Evolutionary conservation across 1,140 invertebrate genomes (phyloP), one percentile per base, ranked within the genome.

Genomic region (Ruditapes philippinarum): DNA sequence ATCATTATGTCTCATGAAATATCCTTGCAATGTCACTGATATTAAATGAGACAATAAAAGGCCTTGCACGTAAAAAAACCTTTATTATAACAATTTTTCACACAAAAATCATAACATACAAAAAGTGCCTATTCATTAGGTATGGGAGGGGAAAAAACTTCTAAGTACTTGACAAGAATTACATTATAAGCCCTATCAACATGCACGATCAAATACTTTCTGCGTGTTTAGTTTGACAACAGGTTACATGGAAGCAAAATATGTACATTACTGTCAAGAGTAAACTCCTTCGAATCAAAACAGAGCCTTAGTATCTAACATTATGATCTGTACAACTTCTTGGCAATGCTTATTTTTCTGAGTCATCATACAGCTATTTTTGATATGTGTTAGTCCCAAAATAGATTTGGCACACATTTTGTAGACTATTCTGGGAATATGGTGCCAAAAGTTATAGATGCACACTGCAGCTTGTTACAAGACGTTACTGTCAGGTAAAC

Each of bases 361-460:
- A 78, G 42, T 78, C 74, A 78, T 78, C 12, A n/a, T 54, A 19
- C 19, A 78, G 74, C 33, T 78, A 78, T 78, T 78, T 78, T 78
- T 28, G 74, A 49, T 78, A 78, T 78, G 74, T 78, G 45, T 28
- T 78, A 36, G 74, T 51, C 74, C 45, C 5, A 33, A 78, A 78
- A 78, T 78, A 78, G 45, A 78, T 49, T 78, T 78, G 74, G 74
- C 74, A 78, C 45, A 78, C 14, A 78, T 78, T n/a, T 78, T 22
- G 9, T 40, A 57, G 28, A 33, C 74, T 78, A 78, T 78, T 78
- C 74, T 54, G 33, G 45, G 74, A 78, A 28, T 2, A 28, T 14
- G 3, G 45, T 70, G 65, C 65, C 22, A 76, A 70, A 51, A 45
- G n/a, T 76, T 42, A 76, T 76, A 76, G 73, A 45, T 76, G 73